phyloP scores from a whole-genome alignment of 2,888 invertebrate species.

The Brenthis daphne region DNA sequence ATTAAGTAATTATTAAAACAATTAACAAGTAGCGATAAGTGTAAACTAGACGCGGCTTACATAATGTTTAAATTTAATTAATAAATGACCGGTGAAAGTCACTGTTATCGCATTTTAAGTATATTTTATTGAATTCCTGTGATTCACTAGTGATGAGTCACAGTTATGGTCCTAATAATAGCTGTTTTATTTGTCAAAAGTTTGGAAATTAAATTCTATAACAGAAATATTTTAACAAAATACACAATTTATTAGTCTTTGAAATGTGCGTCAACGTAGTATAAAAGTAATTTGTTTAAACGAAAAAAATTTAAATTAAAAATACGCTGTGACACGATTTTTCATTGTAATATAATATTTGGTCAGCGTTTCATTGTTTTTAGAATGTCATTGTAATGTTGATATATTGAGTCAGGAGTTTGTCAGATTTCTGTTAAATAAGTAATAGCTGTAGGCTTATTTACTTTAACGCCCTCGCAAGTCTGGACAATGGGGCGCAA shows the following conservation, averaged over 20 bases:
- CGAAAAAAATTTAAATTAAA: too few relatives aligned
- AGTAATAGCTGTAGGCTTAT: neutral
- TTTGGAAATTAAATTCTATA: too few relatives aligned
- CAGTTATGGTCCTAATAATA: too few relatives aligned
- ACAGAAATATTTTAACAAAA: too few relatives aligned
- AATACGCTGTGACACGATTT: neutral
- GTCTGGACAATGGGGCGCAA: conserved; percentile 57
- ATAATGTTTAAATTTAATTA: conserved; percentile 1
- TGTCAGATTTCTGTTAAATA: neutral
- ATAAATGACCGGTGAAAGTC: neutral
- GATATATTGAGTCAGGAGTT: neutral
- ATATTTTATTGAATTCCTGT: too few relatives aligned
- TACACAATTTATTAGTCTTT: too few relatives aligned
- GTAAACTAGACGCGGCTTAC: neutral
- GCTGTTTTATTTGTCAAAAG: too few relatives aligned
- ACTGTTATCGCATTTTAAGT: too few relatives aligned
- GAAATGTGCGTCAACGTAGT: too few relatives aligned
- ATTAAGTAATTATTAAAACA: conserved; percentile 3
- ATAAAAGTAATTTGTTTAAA: too few relatives aligned
- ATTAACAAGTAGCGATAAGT: conserved; percentile 5
- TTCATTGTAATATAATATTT: conserved; percentile 9
- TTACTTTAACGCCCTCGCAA: neutral
- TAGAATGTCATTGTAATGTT: neutral
- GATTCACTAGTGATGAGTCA: too few relatives aligned
- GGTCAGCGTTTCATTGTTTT: conserved; percentile 8